Base-by-base conservation (phyloP, 1,140 invertebrate species). In the Monomorium pharaonis region DNA sequence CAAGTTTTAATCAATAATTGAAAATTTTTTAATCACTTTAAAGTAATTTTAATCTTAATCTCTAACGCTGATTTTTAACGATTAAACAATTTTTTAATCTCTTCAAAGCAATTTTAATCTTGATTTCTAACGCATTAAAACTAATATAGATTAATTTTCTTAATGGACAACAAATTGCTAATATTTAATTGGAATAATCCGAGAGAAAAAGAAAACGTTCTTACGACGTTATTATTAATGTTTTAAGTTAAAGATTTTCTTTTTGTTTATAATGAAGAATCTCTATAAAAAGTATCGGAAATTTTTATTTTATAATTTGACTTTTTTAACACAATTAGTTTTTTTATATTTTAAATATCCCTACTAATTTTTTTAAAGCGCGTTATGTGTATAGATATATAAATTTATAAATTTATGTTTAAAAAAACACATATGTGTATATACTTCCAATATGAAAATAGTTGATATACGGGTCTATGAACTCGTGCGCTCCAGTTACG, bases 401-500 rank as follows among this genome's bases (percentile, higher is more conserved):
- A n/a, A 33, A 37, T n/a, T 37, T n/a, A 27, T 62, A 27, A 30
- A 76, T 60, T 14, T n/a, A n/a, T 42, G 62, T 62, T 76, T 76
- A 76, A n/a, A n/a, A n/a, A n/a, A n/a, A n/a, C n/a, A 37, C 6
- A 62, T 14, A 76, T 76, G 58, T 60, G 24, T 16, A n/a, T n/a
- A n/a, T 76, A 33, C 6, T 60, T 62, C 62, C 5, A 42, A 21
- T 63, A 63, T 63, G 16, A 77, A 63, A 77, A 44, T 44, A 1
- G 37, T 1, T 63, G 18, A 30, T 27, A 47, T 16, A 47, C 30
- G 37, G 37, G 12, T 77, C 4, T 7, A 47, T 37, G 37, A 63
- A 63, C 18, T 0, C 7, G 58, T 44, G 7, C 24, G 75, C 58
- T 77, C 75, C 33, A 63, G 24, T 77, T 77, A 77, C 58, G 42